A percentile compares a stretch with the other conserved stretches of the same genome.
phyloP scores from a whole-genome alignment of 1,140 invertebrate species.

The Mizuhopecten yessoensis region DNA sequence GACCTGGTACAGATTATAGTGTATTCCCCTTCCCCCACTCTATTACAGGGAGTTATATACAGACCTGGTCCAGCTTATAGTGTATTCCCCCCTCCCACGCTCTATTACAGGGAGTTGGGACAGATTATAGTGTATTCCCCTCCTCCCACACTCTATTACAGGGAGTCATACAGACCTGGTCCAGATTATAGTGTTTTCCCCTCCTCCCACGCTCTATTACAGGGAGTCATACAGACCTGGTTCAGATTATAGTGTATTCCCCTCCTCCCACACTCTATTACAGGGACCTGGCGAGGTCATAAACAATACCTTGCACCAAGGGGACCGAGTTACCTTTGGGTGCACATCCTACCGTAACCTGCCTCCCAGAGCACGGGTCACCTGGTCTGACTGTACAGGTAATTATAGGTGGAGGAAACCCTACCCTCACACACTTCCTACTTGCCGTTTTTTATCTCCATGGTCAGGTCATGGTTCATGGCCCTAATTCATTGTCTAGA shows the following conservation, averaged over 20 bases:
- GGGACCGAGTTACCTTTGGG: constrained; percentile 9
- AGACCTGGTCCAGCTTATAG: too few relatives aligned
- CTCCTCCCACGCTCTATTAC: too few relatives aligned
- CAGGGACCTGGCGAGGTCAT: neutral
- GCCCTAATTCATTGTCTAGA: constrained; percentile 27
- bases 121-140: too few relatives aligned
- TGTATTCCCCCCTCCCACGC: too few relatives aligned
- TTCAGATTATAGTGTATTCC: constrained; percentile 24
- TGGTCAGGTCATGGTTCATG: neutral
- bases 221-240: too few relatives aligned
- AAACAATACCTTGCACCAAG: neutral
- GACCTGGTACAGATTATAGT: too few relatives aligned
- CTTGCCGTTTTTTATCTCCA: neutral
- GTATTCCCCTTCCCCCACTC: too few relatives aligned
- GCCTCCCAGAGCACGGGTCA: neutral
- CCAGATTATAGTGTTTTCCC: too few relatives aligned
- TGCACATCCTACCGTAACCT: neutral
- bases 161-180: too few relatives aligned
- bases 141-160: too few relatives aligned
- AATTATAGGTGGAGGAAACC: neutral
- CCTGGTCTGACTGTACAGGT: neutral
- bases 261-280: neutral
- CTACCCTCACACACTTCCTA: constrained; percentile 9
- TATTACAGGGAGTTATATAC: too few relatives aligned
- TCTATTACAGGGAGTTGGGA: too few relatives aligned